Conservation (phyloP, 2,113 vertebrate genomes). For the Podarcis muralis region DNA sequence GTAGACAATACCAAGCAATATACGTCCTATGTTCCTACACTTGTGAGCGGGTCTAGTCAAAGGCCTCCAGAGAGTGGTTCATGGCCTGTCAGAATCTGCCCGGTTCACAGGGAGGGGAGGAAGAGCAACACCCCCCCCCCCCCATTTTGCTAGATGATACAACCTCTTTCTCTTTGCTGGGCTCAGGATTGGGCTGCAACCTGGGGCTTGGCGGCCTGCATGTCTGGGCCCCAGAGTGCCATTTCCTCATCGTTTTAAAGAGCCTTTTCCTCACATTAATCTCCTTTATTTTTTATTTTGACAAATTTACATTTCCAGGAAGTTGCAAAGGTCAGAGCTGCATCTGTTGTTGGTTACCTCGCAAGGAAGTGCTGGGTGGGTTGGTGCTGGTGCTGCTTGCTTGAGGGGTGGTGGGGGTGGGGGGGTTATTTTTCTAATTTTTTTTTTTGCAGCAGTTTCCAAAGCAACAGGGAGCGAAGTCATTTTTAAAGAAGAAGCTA, state of each 20-base stretch:
- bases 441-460: constrained; percentile 79
- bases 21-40: too few relatives aligned
- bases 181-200: background rate
- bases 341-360: constrained; percentile 93
- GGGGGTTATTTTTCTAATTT: background rate
- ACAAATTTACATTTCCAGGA: constrained; percentile 94
- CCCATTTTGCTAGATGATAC: background rate
- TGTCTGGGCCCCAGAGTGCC: constrained; percentile 16
- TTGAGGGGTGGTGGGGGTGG: background rate
- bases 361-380: constrained; percentile 63
- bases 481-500: constrained; percentile 54
- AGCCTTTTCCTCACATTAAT: constrained; percentile 81
- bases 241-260: constrained; percentile 55
- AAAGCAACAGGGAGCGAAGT: constrained; percentile 77
- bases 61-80: background rate
- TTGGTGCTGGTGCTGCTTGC: constrained; percentile 25
- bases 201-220: background rate
- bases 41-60: background rate
- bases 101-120: background rate
- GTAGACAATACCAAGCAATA: too few relatives aligned
- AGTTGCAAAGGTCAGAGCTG: constrained; percentile 89
- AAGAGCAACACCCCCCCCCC: too few relatives aligned
- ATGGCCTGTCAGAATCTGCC: background rate
- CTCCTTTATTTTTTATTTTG: constrained; percentile 88
- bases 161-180: background rate